Base-by-base conservation (phyloP, 2,888 invertebrate genomes). In the Cactoblastis cactorum region DNA sequence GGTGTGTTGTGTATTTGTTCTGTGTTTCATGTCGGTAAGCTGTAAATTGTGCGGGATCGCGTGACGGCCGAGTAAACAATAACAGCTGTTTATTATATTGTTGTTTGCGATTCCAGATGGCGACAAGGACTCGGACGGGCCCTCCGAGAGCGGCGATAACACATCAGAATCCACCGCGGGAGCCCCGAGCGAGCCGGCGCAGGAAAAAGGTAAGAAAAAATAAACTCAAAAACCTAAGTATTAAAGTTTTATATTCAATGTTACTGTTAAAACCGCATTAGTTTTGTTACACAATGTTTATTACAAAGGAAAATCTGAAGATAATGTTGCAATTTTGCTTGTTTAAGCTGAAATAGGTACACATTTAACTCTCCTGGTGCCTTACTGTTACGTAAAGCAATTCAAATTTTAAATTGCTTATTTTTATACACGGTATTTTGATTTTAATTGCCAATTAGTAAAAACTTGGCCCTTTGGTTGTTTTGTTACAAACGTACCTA, bases 131-230 rank as follows among this genome's bases (percentile, higher is more conserved):
- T 88, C 90, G n/a, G 90, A 90, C 63, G 88, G 85, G 1, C 86
- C 83, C 53, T 90, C 90, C 6, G 90, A 90, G 74, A 88, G 89
- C 67, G 90, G 88, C n/a, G 90, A 90, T 68, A 89, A 83, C 59
- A 88, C 88, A 32, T 89, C 89, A 45, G 89, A 89, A 62, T 86
- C 88, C 24, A 88, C 86, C 45, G 87, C 87, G 63, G 84, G 83
- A 34, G 75, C 82, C 22, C 65, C 80, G 50, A 87, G 83, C 65
- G 88, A 88, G 58, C 85, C 87, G 37, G 81, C 90, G 14, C 85
- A 90, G 69, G 90, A 90, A 77, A 90, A 83, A 88, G 90, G 90
- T 90, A 48, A 32, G 28, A 0, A 43, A 38, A 18, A 38, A 3
- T 3, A 2, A 11, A n/a, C n/a, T n/a, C n/a, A n/a, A n/a, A n/a